A percentile compares a stretch with the other conserved stretches of the same genome.
Conservation (phyloP, 2,113 vertebrate genomes). For the Sciurus niger region DNA sequence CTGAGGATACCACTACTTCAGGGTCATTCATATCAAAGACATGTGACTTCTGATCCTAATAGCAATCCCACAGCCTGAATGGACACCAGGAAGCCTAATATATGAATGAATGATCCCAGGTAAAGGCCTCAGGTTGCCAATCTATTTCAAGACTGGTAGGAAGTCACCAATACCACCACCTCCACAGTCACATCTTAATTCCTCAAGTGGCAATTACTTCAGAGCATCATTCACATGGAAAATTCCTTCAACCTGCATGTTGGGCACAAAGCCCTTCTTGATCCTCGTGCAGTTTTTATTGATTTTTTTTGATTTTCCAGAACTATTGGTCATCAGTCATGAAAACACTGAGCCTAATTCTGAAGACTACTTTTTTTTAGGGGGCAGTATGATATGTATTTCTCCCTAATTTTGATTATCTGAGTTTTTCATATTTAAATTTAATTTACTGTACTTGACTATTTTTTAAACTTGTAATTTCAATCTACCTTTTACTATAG, state of each 20-base stretch:
- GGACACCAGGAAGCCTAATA: conserved; percentile 97
- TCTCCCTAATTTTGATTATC: neutral
- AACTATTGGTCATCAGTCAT: conserved; percentile 97
- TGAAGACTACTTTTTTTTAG: neutral
- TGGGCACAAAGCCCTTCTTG: conserved; percentile 97
- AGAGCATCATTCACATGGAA: conserved; percentile 98
- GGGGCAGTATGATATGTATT: neutral
- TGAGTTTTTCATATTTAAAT: neutral
- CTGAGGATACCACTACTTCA: conserved; percentile 96
- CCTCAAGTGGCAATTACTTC: conserved; percentile 98
- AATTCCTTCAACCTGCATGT: conserved; percentile 98
- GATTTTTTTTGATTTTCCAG: conserved; percentile 92
- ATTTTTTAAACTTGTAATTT: neutral
- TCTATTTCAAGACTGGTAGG: conserved; percentile 98
- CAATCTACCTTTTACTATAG: neutral
- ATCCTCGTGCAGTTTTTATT: conserved; percentile 95
- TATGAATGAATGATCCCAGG: conserved; percentile 96
- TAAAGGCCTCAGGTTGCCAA: conserved; percentile 96
- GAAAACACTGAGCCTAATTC: neutral
- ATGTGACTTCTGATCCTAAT: conserved; percentile 94
- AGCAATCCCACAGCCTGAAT: conserved; percentile 98
- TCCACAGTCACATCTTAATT: conserved; percentile 95
- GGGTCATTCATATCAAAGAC: conserved; percentile 97
- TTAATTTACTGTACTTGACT: neutral
- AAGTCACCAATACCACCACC: conserved; percentile 98